Percentiles rank a stretch among this genome's conserved stretches.
Evolutionary conservation across 2,797 vertebrate genomes (phyloP).

Genomic region (Luscinia megarhynchos): DNA sequence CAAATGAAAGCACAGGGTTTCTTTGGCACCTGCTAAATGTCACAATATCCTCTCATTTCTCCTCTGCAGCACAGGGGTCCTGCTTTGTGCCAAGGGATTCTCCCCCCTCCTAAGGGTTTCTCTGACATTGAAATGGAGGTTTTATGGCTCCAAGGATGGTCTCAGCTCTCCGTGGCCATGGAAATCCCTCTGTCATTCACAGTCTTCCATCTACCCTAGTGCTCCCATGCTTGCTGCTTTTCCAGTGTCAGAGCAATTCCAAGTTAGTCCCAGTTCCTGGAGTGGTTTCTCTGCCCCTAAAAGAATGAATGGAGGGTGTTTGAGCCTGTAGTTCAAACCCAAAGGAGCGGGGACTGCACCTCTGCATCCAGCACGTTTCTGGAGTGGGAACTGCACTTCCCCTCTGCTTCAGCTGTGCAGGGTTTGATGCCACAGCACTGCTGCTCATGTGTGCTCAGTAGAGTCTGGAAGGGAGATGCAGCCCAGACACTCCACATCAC

Average conservation of each 20-base stretch:
- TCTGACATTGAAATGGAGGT: neutral
- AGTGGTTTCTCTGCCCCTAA: neutral
- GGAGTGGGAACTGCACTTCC: neutral
- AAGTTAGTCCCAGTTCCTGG: neutral
- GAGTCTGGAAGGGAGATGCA: neutral
- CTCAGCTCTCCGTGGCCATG: accelerated
- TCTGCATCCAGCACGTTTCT: neutral
- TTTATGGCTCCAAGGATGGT: neutral
- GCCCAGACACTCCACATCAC: neutral
- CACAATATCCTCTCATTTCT: neutral
- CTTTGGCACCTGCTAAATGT: constrained; percentile 14
- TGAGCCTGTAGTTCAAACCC: neutral
- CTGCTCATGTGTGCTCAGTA: neutral
- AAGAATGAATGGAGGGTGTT: neutral
- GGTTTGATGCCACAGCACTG: accelerated
- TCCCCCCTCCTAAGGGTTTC: neutral
- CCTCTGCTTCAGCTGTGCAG: neutral
- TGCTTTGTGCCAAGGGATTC: neutral
- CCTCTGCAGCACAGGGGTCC: accelerated
- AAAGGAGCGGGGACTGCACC: neutral
- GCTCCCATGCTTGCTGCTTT: neutral
- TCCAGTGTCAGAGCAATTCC: neutral
- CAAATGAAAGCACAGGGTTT: neutral
- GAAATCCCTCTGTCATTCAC: neutral
- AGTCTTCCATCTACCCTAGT: neutral